Base-by-base conservation (phyloP, 1,140 invertebrate species). In the Agraylea sexmaculata region DNA sequence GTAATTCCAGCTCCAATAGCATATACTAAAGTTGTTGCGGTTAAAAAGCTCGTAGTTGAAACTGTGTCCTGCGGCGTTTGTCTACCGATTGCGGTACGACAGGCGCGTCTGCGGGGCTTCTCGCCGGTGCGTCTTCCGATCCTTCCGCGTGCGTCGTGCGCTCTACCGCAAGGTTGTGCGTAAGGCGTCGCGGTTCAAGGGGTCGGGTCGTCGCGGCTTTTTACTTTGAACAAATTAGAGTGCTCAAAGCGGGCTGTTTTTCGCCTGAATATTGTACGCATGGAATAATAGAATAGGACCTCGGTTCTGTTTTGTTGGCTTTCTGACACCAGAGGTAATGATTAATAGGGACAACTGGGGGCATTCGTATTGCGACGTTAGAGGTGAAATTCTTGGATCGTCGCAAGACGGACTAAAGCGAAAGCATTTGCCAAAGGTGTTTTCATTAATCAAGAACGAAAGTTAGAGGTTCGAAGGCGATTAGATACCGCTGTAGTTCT, bases 1-100 rank as follows among this genome's bases (percentile, higher is more conserved):
- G 82, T 84, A 85, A 87, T 80, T 84, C 80, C 80, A 83, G 79
- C 82, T 84, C 78, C 78, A 80, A 79, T 79, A 83, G 78, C 79
- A 77, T 83, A 85, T 83, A 84, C 78, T 81, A 80, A 81, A 77
- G 74, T 80, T 80, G 77, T 77, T 83, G 78, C 74, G 70, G 76
- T 78, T 76, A 75, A 78, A 77, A 78, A 76, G 74, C 72, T 77
- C 73, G 73, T 76, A 77, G 73, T 75, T 71, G 73, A 70, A 75
- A 71, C 66, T 75, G 70, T 73, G 71, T 69, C 60, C 60, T 63
- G 68, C 64, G 68, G 67, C 66, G 70, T 67, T 62, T 69, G n/a
- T n/a, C n/a, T n/a, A n/a, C n/a, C n/a, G n/a, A n/a, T n/a, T n/a
- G n/a, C n/a, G n/a, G n/a, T n/a, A n/a, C n/a, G n/a, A n/a, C n/a